These are phyloP conservation scores for Anoncus sp. DNA, from an alignment of 2,888 invertebrate species.

Conservation along the genomic window DNA sequence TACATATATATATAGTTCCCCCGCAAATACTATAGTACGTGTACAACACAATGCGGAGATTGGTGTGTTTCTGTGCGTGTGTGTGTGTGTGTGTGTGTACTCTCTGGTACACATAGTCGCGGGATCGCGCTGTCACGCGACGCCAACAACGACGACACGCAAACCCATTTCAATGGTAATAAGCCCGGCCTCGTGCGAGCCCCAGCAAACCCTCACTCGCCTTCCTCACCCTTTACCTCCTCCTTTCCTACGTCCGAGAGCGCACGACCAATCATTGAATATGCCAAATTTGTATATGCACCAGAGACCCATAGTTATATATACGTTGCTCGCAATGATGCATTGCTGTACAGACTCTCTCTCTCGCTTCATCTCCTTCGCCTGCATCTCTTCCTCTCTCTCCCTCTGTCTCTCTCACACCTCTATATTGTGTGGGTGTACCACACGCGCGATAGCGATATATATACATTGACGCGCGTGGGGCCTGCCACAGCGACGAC, in stretches of 20 bases:
- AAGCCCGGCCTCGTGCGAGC: slow-evolving; percentile 61
- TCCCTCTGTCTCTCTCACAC: too few species aligned
- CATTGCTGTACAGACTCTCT: slow-evolving; percentile 37
- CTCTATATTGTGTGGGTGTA: too few species aligned
- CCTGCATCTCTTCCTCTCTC: slow-evolving; percentile 55
- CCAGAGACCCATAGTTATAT: slow-evolving; percentile 63
- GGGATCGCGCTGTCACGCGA: slow-evolving; percentile 64
- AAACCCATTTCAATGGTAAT: slow-evolving; percentile 69
- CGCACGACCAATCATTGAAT: slow-evolving; percentile 75
- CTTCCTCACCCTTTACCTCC: slow-evolving; percentile 13
- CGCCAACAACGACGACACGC: slow-evolving; percentile 63
- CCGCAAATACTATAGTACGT: slow-evolving; percentile 32
- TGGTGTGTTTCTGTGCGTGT: too few species aligned
- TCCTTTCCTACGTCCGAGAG: slow-evolving; percentile 43
- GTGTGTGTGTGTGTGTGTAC: too few species aligned
- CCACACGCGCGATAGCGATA: neutral
- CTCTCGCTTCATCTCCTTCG: slow-evolving; percentile 15
- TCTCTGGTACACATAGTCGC: slow-evolving; percentile 38
- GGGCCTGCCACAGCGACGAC: slow-evolving; percentile 46
- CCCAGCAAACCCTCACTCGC: slow-evolving; percentile 31
- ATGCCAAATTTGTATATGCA: slow-evolving; percentile 78
- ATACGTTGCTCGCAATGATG: slow-evolving; percentile 37
- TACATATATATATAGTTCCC: slow-evolving; percentile 3
- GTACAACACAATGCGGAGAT: slow-evolving; percentile 32
- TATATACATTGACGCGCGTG: slow-evolving; percentile 41